phyloP scores from a whole-genome alignment of 2,113 vertebrate species.

The Parotia lawesii region DNA sequence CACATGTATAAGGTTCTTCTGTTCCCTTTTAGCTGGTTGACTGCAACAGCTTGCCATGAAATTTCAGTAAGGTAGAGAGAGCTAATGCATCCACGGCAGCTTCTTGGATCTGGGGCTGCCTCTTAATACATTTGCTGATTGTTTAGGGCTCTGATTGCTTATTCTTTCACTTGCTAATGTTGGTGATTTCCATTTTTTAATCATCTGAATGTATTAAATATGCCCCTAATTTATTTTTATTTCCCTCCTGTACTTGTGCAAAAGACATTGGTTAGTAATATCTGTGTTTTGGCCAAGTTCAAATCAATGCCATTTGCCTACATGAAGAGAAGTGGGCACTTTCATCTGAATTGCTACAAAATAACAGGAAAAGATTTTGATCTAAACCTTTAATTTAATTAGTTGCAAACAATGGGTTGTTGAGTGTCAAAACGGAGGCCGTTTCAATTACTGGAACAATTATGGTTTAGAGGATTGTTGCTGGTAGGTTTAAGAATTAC shows the following conservation, averaged over 20 bases:
- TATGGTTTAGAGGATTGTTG: neutral
- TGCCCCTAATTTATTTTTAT: constrained; percentile 3
- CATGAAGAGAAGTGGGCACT: neutral
- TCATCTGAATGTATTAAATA: neutral
- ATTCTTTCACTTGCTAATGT: constrained; percentile 11
- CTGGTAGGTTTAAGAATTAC: neutral
- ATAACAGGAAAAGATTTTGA: neutral
- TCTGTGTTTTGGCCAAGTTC: neutral
- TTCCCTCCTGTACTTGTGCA: neutral
- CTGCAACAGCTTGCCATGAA: constrained; percentile 19
- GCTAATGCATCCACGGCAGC: neutral
- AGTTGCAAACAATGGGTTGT: constrained; percentile 13
- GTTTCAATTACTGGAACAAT: constrained; percentile 44
- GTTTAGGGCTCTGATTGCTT: neutral
- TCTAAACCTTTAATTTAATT: constrained; percentile 46
- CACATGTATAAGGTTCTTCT: neutral
- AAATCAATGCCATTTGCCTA: neutral
- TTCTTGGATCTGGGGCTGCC: neutral
- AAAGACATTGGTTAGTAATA: neutral
- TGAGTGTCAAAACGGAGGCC: constrained; percentile 21
- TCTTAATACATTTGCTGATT: neutral
- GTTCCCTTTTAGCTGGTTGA: constrained; percentile 35
- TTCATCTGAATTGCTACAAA: constrained; percentile 6
- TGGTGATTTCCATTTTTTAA: constrained; percentile 21
- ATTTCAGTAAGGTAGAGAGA: constrained; percentile 45